These are phyloP conservation scores for Otis tarda DNA, from an alignment of 2,113 vertebrate species.

Conservation along the genomic window DNA sequence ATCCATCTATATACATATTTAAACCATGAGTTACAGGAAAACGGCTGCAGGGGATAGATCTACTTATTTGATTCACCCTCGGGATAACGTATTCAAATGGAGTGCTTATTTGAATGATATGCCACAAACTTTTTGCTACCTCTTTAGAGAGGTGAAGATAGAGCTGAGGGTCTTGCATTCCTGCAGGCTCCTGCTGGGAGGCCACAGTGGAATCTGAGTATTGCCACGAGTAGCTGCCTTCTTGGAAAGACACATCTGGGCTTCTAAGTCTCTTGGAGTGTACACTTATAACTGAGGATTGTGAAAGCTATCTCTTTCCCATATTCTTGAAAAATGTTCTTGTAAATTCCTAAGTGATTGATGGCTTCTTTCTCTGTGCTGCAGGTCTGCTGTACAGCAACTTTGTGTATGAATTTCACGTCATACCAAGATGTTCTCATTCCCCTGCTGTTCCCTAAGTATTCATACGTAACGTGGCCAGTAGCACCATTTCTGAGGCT, in stretches of 20 bases:
- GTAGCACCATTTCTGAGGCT: neutral
- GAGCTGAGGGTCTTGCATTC: neutral
- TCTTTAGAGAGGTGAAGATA: neutral
- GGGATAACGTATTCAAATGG: neutral
- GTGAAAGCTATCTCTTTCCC: neutral
- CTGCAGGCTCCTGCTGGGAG: neutral
- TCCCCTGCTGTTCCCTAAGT: neutral
- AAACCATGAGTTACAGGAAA: neutral
- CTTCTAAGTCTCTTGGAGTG: neutral
- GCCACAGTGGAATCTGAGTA: too few species aligned
- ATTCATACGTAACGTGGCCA: neutral
- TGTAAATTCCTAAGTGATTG: neutral
- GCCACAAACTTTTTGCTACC: neutral
- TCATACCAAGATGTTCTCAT: neutral
- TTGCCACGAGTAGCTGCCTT: neutral
- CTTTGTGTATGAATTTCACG: neutral
- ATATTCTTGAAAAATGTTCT: neutral
- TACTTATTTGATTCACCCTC: neutral
- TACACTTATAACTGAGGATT: neutral
- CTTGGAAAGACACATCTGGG: neutral
- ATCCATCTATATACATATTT: neutral
- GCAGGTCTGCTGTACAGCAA: neutral
- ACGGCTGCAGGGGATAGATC: neutral
- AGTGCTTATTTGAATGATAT: neutral
- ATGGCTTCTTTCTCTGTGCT: neutral